These are phyloP conservation scores for Drosophila parabipectinata DNA, from an alignment of 1,140 invertebrate species.

Conservation along the genomic window DNA sequence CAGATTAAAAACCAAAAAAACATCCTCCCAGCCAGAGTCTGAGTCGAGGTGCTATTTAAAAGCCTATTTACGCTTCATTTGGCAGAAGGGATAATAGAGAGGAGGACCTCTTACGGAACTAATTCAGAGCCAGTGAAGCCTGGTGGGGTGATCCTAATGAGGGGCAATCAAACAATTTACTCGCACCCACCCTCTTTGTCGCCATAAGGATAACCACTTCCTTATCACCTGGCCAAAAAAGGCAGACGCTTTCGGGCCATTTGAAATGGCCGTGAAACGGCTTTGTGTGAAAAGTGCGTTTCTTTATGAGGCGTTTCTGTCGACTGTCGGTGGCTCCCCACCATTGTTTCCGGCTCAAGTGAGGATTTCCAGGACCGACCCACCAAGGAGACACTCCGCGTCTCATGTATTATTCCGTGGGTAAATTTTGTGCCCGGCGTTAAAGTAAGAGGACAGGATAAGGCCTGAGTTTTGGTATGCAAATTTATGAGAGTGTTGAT, in stretches of 20 bases:
- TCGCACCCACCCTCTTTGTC: conserved; percentile 19
- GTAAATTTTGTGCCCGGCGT: conserved; percentile 65
- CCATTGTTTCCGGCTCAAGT: conserved; percentile 50
- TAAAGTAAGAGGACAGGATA: conserved; percentile 63
- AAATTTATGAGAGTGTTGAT: conserved; percentile 81
- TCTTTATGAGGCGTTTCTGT: conserved; percentile 16
- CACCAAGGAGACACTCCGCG: conserved; percentile 20
- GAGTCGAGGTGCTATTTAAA: neutral
- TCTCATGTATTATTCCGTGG: conserved; percentile 76
- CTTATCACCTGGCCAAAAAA: conserved; percentile 19
- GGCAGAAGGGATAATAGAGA: conserved; percentile 22
- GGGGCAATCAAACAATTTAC: conserved; percentile 53
- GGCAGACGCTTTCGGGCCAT: conserved; percentile 18
- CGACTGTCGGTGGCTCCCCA: neutral
- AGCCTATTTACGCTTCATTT: conserved; percentile 33
- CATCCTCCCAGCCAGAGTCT: neutral
- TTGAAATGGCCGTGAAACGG: conserved; percentile 26
- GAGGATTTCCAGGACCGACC: conserved; percentile 50
- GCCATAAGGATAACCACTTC: conserved; percentile 44
- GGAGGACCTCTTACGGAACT: neutral
- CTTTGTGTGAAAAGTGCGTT: conserved; percentile 44
- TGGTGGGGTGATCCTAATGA: conserved; percentile 49
- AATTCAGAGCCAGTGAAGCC: neutral
- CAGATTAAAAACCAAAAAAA: conserved; percentile 2
- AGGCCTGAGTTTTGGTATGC: conserved; percentile 67